These are phyloP conservation scores for Loris lydekkerianus DNA, from an alignment of 2,797 vertebrate genomes.

Conservation along the genomic window DNA sequence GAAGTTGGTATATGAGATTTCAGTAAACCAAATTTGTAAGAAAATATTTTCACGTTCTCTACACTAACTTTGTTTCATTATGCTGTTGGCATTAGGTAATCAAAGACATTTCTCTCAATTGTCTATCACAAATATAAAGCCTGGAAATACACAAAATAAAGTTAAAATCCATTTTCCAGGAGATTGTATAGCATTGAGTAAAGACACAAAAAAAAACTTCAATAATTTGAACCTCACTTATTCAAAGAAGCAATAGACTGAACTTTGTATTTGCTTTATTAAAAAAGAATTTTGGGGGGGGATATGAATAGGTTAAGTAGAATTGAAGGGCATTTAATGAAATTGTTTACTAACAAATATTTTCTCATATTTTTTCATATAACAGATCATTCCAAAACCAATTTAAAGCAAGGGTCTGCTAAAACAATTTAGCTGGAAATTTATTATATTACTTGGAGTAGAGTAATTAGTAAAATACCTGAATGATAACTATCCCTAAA, in stretches of 20 bases:
- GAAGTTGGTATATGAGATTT: conserved; percentile 12
- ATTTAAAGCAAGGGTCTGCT: conserved; percentile 16
- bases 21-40: conserved; percentile 24
- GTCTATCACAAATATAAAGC: conserved; percentile 5
- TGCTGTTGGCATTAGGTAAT: neutral
- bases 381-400: conserved; percentile 23
- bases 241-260: neutral
- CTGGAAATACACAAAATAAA: neutral
- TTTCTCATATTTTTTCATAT: conserved; percentile 52
- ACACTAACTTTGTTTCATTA: conserved; percentile 50
- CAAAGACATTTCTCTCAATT: conserved; percentile 55
- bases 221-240: neutral
- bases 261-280: conserved; percentile 27
- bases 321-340: conserved; percentile 33
- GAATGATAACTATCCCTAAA: conserved; percentile 12
- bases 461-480: conserved; percentile 26
- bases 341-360: conserved; percentile 49
- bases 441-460: neutral
- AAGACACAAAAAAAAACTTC: neutral
- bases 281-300: neutral
- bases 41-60: conserved; percentile 35
- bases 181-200: neutral
- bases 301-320: conserved; percentile 43
- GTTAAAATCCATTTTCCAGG: neutral
- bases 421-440: neutral